Base-by-base conservation (phyloP, 2,888 invertebrate genomes). In the Drosophila mimetica region DNA sequence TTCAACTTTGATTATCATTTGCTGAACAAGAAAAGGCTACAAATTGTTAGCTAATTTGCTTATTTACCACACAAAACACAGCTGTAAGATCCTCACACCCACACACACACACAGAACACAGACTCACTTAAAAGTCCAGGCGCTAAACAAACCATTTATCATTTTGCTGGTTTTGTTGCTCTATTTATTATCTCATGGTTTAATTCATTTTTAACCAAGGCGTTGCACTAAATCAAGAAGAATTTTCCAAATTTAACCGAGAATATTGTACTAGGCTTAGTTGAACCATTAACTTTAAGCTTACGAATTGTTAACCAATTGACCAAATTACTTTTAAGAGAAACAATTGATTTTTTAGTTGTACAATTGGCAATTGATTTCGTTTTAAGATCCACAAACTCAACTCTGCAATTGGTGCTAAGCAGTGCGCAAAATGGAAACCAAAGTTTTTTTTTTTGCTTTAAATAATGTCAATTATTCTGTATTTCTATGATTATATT, bases 131-230 rank as follows among this genome's bases (percentile, higher is more conserved):
- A 81, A 65, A 77, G 71, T 79, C 60, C 60, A 69, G 36, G 36
- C 76, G 71, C 77, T 77, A 74, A 82, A 52, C 34, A n/a, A 55
- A 28, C 61, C 60, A 60, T 36, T 71, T 69, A 59, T 53, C 36
- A 63, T 51, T 72, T 77, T 78, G 47, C 73, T 78, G 70, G 78
- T 83, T 80, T 76, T 77, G 77, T 81, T 76, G 14, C 39, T 69
- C 16, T 39, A 28, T 44, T 22, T 39, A 28, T 44, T 22, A 25
- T 48, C 48, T 61, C 46, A 57, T 37, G 28, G 25, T 39, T 65
- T 46, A 39, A 65, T 66, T 79, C 65, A 75, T 76, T 76, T 73
- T 48, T 75, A 73, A 79, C 71, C 71, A 71, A 52, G 52, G 61
- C 52, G 69, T 79, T 75, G 66, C 71, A 77, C 34, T 69, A 71